Conservation (phyloP, 2,113 vertebrate genomes). For the Rousettus leschenaultii region DNA sequence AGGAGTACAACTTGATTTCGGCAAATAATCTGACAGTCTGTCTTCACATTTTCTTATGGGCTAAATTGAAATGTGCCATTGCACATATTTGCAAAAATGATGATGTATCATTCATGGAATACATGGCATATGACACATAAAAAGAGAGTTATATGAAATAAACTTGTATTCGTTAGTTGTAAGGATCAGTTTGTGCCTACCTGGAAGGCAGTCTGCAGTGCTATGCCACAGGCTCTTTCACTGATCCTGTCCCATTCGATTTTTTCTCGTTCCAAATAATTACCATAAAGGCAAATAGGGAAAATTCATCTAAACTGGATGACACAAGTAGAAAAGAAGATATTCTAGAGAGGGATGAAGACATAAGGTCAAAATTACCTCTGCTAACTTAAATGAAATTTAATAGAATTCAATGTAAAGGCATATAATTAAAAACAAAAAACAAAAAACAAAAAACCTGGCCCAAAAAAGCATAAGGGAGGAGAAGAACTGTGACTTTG, state of each 20-base stretch:
- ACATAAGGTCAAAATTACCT: neutral
- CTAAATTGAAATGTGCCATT: neutral
- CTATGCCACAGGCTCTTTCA: neutral
- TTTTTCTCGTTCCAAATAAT: neutral
- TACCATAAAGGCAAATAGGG: neutral
- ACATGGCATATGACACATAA: neutral
- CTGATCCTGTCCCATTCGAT: neutral
- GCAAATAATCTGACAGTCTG: neutral
- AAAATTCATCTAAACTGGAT: neutral
- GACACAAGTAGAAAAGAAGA: neutral
- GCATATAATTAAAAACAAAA: neutral
- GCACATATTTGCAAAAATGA: neutral
- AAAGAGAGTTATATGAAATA: neutral
- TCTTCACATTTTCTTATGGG: neutral
- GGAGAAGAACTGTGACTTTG: neutral
- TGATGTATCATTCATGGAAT: neutral
- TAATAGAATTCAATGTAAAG: conserved; percentile 1
- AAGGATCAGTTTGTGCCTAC: neutral
- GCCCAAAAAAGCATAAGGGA: neutral
- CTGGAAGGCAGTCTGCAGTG: neutral
- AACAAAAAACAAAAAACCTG: no score
- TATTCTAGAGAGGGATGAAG: neutral
- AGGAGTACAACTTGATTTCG: neutral
- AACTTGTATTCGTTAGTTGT: neutral
- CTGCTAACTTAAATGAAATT: neutral